Conservation (phyloP, 2,888 invertebrate species). For the Drosophila kanekoi region DNA sequence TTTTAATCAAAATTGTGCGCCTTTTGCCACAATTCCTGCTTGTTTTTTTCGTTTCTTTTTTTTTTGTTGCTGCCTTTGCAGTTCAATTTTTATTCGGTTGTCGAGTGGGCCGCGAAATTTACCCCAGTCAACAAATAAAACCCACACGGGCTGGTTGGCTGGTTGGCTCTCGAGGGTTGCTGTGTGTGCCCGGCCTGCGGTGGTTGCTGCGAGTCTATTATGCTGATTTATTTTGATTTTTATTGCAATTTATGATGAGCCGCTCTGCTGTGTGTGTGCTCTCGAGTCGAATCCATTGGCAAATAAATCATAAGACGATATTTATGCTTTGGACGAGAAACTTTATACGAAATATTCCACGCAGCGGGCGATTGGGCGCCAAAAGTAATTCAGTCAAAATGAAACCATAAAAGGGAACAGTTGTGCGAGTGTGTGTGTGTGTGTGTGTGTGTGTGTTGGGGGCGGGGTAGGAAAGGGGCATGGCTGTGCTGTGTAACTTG, state of each 20-base stretch:
- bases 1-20: slow-evolving; percentile 71
- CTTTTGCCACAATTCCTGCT: slow-evolving; percentile 11
- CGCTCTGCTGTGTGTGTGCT: slow-evolving; percentile 9
- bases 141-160: slow-evolving; percentile 23
- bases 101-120: slow-evolving; percentile 17
- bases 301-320: slow-evolving; percentile 68
- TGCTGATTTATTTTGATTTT: slow-evolving; percentile 79
- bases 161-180: slow-evolving; percentile 56
- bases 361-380: slow-evolving; percentile 63
- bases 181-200: slow-evolving; percentile 43
- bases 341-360: slow-evolving; percentile 30
- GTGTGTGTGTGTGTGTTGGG: too few species aligned
- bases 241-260: slow-evolving; percentile 72
- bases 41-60: slow-evolving; percentile 19
- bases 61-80: slow-evolving; percentile 30
- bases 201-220: slow-evolving; percentile 75
- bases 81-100: slow-evolving; percentile 32
- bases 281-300: slow-evolving; percentile 46
- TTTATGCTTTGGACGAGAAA: slow-evolving; percentile 33
- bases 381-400: slow-evolving; percentile 57
- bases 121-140: slow-evolving; percentile 1
- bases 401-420: slow-evolving; percentile 50
- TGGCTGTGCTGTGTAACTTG: slow-evolving; percentile 33
- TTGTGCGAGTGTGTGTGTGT: too few species aligned
- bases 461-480: too few species aligned